Percentiles rank a stretch among this genome's conserved stretches.
These are phyloP conservation scores for Bostrychus sinensis DNA, from an alignment of 2,113 vertebrate genomes.

Conservation along the genomic window DNA sequence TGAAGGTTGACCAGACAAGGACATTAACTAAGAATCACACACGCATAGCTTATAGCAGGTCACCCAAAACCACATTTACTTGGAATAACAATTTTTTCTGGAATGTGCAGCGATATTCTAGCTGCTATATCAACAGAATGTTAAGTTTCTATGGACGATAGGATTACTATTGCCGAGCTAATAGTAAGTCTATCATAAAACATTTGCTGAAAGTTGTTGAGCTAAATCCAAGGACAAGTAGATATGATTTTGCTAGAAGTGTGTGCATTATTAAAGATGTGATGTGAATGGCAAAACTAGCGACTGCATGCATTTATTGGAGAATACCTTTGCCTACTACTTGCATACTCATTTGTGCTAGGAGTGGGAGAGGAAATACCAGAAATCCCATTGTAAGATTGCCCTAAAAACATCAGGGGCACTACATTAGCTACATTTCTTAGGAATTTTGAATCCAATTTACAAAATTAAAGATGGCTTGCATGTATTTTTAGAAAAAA, in stretches of 20 bases:
- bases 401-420: not conserved
- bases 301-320: too few species aligned
- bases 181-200: not conserved
- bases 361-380: not conserved
- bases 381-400: not conserved
- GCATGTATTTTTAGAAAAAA: too few species aligned
- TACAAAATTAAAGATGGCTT: too few species aligned
- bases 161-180: not conserved
- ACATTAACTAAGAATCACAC: not conserved
- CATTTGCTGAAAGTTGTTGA: not conserved
- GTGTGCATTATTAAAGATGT: not conserved
- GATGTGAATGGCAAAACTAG: not conserved
- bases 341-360: not conserved
- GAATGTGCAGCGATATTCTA: not conserved
- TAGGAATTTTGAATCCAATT: too few species aligned
- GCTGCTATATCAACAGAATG: not conserved
- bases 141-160: not conserved
- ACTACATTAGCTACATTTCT: too few species aligned
- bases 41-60: slow-evolving; percentile 10
- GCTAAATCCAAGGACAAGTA: not conserved
- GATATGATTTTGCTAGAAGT: not conserved
- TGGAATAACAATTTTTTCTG: not conserved
- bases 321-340: not conserved
- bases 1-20: slow-evolving; percentile 16
- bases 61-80: slow-evolving; percentile 16